These are phyloP conservation scores for Digitonthophagus gazella DNA, from an alignment of 2,888 invertebrate species.

Conservation along the genomic window DNA sequence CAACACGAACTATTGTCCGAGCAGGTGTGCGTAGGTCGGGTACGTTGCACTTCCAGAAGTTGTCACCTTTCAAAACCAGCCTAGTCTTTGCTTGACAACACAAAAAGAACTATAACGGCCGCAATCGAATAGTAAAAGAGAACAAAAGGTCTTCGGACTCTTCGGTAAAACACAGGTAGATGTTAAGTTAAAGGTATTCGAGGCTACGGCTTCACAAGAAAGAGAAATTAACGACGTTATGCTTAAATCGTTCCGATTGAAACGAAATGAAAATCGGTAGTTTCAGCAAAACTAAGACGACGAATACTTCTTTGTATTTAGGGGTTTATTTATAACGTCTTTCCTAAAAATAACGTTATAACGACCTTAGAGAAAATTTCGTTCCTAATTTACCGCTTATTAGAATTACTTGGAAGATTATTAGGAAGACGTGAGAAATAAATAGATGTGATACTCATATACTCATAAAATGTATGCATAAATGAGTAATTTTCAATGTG, in stretches of 20 bases:
- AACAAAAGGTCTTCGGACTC: background rate
- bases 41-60: background rate
- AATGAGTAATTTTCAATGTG: too few species aligned
- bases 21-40: conserved; percentile 12
- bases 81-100: background rate
- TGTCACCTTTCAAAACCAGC: background rate
- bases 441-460: too few species aligned
- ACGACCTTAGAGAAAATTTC: background rate
- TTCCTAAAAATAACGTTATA: background rate
- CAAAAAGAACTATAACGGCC: background rate
- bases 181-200: background rate
- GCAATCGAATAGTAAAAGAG: background rate
- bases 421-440: too few species aligned
- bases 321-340: background rate
- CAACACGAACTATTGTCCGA: conserved; percentile 8
- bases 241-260: too few species aligned
- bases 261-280: background rate
- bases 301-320: background rate
- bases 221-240: too few species aligned
- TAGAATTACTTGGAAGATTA: background rate
- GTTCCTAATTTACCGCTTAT: background rate
- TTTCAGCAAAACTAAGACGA: background rate
- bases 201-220: too few species aligned
- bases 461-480: too few species aligned
- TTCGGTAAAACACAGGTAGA: background rate